Base-by-base conservation (phyloP, 2,797 vertebrate species). In the Distichodus sexfasciatus region DNA sequence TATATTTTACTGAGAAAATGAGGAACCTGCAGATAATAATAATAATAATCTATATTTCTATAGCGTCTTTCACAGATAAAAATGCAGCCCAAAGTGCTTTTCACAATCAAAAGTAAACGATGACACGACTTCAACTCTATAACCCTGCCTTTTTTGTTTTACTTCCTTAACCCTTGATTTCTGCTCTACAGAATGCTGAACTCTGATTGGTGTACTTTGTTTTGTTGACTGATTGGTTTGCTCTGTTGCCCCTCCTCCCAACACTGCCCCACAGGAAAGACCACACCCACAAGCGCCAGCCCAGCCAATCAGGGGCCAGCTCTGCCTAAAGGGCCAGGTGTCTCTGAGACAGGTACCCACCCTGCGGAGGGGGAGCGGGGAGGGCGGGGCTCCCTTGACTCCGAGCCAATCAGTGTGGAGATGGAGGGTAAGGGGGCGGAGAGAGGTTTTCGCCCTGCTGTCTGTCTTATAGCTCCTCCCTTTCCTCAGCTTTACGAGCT, bases 371-470 rank as follows among this genome's bases (percentile, higher is more conserved):
- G 91, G 88, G 87, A 88, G 76, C 88, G 84, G 79, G 91, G 90
- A 86, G 88, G 89, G 80, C 89, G 86, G 80, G 91, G 90, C 83
- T 90, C 89, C 88, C 89, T 87, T 91, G 91, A 91, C 90, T 91
- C 87, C 87, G 89, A 92, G 88, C 88, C 90, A 83, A 90, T 91
- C 91, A 92, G 87, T 92, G 92, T 93, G 91, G 92, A 92, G 90
- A 93, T 91, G 85, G 91, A 93, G 92, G 93, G 93, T 94, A 94
- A 94, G 92, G 91, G 90, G 89, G 82, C 78, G 81, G 87, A 84
- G 82, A 80, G 68, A 69, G 70, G 47, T 48, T 66, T 54, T 48
- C 65, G 66, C 41, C 54, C 68, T 66, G 19, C 46, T 75, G 68
- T 82, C 69, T 77, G 67, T 81, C 70, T 76, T 76, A 58, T 77